Evolutionary conservation across 30 jellyfish, hydroid and myxozoan genomes (phyloP).

Genomic region (Cassiopea xamachana): DNA sequence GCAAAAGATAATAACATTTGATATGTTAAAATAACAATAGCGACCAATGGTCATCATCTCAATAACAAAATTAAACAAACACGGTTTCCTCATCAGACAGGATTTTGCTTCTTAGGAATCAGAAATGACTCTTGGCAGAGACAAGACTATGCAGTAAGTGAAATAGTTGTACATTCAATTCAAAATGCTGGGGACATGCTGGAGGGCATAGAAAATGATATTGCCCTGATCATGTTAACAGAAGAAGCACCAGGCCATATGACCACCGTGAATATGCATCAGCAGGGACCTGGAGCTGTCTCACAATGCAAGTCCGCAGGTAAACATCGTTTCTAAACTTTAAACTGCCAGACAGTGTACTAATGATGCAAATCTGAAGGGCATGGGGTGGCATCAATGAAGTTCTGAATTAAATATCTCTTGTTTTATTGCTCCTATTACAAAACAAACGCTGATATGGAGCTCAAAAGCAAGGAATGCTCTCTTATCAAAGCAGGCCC

Average conservation of each 20-base stretch:
- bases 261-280: neutral
- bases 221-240: constrained; percentile 41
- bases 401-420: too few species aligned
- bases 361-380: too few species aligned
- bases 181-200: neutral
- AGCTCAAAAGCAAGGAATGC: too few species aligned
- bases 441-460: too few species aligned
- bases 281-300: neutral
- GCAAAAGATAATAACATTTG: too few species aligned
- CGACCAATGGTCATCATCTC: too few species aligned
- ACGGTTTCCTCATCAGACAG: too few species aligned
- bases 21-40: too few species aligned
- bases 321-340: neutral
- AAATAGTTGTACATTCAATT: neutral
- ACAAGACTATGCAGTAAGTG: neutral
- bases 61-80: too few species aligned
- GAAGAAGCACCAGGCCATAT: constrained; percentile 4
- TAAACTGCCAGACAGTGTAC: neutral
- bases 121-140: neutral
- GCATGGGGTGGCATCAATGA: too few species aligned
- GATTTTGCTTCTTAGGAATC: neutral
- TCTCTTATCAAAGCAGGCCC: too few species aligned
- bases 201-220: constrained; percentile 4
- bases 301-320: constrained; percentile 53
- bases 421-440: too few species aligned